A percentile compares a stretch with the other conserved stretches of the same genome.
These are phyloP conservation scores for Lontra canadensis DNA, from an alignment of 2,113 vertebrate species.

Conservation along the genomic window DNA sequence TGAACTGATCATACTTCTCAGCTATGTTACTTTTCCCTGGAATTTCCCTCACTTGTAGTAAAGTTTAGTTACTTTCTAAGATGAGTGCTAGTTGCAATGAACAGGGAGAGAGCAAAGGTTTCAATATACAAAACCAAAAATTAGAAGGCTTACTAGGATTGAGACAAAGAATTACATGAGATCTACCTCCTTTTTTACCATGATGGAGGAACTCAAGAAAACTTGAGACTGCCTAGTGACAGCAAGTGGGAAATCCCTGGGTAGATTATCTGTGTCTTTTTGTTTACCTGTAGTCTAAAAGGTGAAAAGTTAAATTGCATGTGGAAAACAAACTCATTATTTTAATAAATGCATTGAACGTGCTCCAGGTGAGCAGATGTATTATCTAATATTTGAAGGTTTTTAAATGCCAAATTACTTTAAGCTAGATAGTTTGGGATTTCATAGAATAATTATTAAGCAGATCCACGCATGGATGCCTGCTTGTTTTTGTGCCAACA, in stretches of 20 bases:
- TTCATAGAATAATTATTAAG: slow-evolving; percentile 56
- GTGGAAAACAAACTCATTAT: neutral
- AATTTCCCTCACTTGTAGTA: neutral
- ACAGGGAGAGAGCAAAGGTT: neutral
- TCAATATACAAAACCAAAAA: neutral
- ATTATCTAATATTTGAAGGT: slow-evolving; percentile 23
- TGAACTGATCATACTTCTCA: neutral
- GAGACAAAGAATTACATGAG: neutral
- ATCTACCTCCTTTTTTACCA: neutral
- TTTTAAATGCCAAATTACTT: slow-evolving; percentile 57
- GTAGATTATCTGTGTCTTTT: no score
- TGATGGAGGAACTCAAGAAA: neutral
- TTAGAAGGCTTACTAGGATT: neutral
- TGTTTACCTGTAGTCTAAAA: neutral
- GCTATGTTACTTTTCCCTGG: neutral
- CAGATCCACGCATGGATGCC: neutral
- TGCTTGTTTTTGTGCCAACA: slow-evolving; percentile 25
- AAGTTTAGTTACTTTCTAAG: neutral
- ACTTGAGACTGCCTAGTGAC: neutral
- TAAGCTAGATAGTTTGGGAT: slow-evolving; percentile 36
- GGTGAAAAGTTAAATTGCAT: neutral
- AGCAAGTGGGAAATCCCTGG: neutral
- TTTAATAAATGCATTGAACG: slow-evolving; percentile 37
- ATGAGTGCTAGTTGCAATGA: neutral
- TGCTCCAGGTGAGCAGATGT: slow-evolving; percentile 8